A percentile compares a stretch with the other conserved stretches of the same genome.
These are phyloP conservation scores for Petromus typicus DNA, from an alignment of 2,113 vertebrate species.

Conservation along the genomic window DNA sequence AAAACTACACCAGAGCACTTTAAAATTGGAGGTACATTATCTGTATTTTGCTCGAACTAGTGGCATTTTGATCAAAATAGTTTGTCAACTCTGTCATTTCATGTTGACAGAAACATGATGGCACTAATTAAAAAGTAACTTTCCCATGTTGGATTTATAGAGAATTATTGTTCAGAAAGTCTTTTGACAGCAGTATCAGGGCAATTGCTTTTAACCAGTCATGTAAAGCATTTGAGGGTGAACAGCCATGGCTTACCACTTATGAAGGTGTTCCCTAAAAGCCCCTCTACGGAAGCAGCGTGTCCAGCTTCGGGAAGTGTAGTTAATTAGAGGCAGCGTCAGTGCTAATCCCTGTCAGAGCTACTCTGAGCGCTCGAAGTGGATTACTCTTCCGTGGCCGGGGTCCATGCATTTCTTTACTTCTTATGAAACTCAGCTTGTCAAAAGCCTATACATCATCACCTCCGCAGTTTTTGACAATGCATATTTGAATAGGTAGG, in stretches of 20 bases:
- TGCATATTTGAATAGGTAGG: slow-evolving; percentile 56
- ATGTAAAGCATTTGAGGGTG: slow-evolving; percentile 60
- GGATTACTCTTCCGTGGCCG: slow-evolving; percentile 74
- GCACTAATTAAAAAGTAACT: not conserved
- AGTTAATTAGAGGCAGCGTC: slow-evolving; percentile 82
- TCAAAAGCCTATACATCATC: slow-evolving; percentile 65
- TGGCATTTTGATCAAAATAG: slow-evolving; percentile 4
- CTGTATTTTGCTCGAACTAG: not conserved
- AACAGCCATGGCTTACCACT: slow-evolving; percentile 78
- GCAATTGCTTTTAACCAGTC: slow-evolving; percentile 77
- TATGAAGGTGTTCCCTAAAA: slow-evolving; percentile 77
- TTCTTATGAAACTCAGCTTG: slow-evolving; percentile 72
- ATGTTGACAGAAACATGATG: not conserved
- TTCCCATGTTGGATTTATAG: slow-evolving; percentile 59
- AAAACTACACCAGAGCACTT: not conserved
- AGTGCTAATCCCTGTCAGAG: slow-evolving; percentile 82
- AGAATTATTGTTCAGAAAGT: slow-evolving; percentile 70
- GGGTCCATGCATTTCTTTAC: slow-evolving; percentile 76
- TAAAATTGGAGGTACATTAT: not conserved
- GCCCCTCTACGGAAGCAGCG: slow-evolving; percentile 74
- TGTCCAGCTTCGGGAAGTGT: slow-evolving; percentile 76
- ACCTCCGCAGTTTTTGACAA: slow-evolving; percentile 42
- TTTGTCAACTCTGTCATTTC: not conserved
- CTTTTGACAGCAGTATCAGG: slow-evolving; percentile 59
- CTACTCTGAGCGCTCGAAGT: slow-evolving; percentile 76